Percentiles rank a stretch among this genome's conserved stretches.
Conservation (phyloP, 2,113 vertebrate species). For the Origma solitaria region DNA sequence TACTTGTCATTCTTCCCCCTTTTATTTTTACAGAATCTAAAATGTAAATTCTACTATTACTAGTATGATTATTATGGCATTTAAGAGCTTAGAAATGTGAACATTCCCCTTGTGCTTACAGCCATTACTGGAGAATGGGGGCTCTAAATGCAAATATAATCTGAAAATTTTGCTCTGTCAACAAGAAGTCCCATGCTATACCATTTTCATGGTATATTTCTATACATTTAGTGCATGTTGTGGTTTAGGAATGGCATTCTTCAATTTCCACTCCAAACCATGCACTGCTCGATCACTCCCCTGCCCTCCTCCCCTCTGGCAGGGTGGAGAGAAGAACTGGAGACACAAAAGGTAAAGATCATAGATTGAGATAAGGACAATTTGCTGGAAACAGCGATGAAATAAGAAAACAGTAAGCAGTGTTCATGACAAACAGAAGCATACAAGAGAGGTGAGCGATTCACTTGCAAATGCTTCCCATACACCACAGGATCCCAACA, state of each 20-base stretch:
- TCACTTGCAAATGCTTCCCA: background rate
- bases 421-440: background rate
- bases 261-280: background rate
- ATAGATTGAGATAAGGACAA: background rate
- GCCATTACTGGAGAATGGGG: background rate
- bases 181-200: background rate
- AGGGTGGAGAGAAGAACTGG: background rate
- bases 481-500: background rate
- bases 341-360: background rate
- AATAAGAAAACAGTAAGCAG: background rate
- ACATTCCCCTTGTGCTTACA: background rate
- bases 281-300: fast-evolving
- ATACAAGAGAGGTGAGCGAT: background rate
- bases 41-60: background rate
- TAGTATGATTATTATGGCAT: background rate
- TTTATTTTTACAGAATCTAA: background rate
- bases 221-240: background rate
- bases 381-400: background rate
- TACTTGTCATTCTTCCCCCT: background rate
- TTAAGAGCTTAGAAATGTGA: background rate
- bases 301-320: background rate
- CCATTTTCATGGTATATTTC: background rate
- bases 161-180: background rate
- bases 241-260: background rate
- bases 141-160: background rate